Percentiles rank a stretch among this genome's conserved stretches.
Evolutionary conservation across 2,797 vertebrate genomes (phyloP).

Genomic region (Sciaenops ocellatus): DNA sequence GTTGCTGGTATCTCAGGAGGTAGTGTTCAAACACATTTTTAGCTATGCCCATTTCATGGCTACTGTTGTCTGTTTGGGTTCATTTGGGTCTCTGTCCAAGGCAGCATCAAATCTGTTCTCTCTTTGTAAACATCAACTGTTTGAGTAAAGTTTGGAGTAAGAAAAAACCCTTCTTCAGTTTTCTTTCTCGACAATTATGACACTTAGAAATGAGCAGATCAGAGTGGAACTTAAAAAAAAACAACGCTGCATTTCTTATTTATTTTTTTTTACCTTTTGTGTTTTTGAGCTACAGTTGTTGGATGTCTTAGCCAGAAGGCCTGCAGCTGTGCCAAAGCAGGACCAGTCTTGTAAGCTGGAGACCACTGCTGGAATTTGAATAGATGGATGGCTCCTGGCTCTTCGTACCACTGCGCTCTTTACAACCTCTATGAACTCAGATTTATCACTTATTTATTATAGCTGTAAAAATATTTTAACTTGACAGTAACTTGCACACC

Average conservation of each 20-base stretch:
- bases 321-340: constrained; percentile 41
- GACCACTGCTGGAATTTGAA: constrained; percentile 36
- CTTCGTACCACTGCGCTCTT: not conserved
- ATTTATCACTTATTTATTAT: constrained; percentile 5
- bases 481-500: no score
- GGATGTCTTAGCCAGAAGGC: constrained; percentile 25
- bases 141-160: constrained; percentile 69
- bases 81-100: constrained; percentile 7
- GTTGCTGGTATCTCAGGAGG: constrained; percentile 17
- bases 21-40: constrained; percentile 6
- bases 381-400: constrained; percentile 16
- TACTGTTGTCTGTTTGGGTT: constrained; percentile 29
- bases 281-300: not conserved
- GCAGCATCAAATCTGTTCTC: constrained; percentile 43
- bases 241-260: not conserved
- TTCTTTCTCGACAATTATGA: constrained; percentile 3
- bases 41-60: not conserved
- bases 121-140: constrained; percentile 63
- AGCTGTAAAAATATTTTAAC: not conserved
- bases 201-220: not conserved
- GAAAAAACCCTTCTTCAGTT: constrained; percentile 22
- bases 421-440: not conserved
- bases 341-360: constrained; percentile 32
- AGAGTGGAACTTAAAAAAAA: no score
- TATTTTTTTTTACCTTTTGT: not conserved